phyloP scores from a whole-genome alignment of 2,888 invertebrate species.

The Zelleria hepariella region DNA sequence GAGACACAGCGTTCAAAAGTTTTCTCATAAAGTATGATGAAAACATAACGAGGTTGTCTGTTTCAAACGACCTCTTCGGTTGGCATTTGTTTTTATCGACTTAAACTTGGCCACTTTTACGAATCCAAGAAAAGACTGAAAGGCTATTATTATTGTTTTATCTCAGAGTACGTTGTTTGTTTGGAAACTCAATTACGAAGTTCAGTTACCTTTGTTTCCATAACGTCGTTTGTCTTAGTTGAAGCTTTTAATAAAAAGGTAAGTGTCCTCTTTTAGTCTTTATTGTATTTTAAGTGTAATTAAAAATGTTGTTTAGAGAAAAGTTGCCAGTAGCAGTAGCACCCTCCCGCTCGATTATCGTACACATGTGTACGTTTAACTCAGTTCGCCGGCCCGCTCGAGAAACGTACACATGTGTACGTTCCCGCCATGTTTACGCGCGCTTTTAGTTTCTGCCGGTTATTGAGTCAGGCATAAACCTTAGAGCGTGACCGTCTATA shows the following conservation, averaged over 20 bases:
- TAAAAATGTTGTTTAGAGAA: neutral
- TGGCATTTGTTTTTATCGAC: slow-evolving; percentile 1
- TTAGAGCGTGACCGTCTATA: no score
- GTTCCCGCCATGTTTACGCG: no score
- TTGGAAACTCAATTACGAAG: neutral
- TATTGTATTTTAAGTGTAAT: neutral
- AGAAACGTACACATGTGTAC: no score
- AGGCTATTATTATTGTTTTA: neutral
- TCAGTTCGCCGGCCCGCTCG: no score
- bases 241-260: neutral
- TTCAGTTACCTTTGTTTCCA: neutral
- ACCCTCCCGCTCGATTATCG: no score
- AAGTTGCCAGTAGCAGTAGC: neutral
- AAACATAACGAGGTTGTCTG: slow-evolving; percentile 2
- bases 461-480: no score
- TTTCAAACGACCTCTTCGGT: neutral
- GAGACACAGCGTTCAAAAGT: neutral
- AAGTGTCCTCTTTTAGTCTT: neutral
- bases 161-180: neutral
- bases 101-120: neutral
- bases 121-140: neutral
- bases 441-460: no score
- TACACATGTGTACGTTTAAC: no score
- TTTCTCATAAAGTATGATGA: slow-evolving; percentile 3
- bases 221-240: neutral